Evolutionary conservation across 1,140 invertebrate genomes (phyloP).

Genomic region (Cotesia chilonis): DNA sequence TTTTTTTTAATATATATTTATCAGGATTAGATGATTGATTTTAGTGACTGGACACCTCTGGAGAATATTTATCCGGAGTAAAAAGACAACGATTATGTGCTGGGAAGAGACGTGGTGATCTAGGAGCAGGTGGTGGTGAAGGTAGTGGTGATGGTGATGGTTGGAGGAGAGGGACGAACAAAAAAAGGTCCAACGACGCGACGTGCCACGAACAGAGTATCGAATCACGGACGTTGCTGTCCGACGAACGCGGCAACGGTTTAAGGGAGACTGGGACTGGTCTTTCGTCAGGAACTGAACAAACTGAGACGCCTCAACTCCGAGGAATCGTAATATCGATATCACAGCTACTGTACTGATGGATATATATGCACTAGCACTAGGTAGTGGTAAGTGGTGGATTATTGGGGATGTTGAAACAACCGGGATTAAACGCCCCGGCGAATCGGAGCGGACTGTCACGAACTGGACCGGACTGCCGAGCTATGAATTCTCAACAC

Average conservation of each 20-base stretch:
- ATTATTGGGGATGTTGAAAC: background rate
- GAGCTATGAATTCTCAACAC: background rate
- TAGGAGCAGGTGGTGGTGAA: constrained; percentile 1
- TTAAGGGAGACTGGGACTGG: constrained; percentile 55
- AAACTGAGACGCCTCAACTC: constrained; percentile 6
- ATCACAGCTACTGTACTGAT: constrained; percentile 1
- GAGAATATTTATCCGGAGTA: constrained; percentile 33
- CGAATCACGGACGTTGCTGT: constrained; percentile 34
- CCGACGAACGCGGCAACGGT: constrained; percentile 52
- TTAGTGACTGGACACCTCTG: constrained; percentile 31
- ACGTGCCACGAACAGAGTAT: constrained; percentile 48
- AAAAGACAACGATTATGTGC: constrained; percentile 11
- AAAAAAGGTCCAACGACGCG: constrained; percentile 42
- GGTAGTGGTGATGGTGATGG: background rate
- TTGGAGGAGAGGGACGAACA: constrained; percentile 46
- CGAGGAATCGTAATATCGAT: constrained; percentile 27
- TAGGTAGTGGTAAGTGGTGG: too few species aligned
- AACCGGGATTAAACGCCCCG: constrained; percentile 27
- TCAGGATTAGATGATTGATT: background rate
- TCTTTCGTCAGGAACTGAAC: background rate
- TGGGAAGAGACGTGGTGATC: background rate
- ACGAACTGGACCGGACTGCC: constrained; percentile 15
- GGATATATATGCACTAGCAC: too few species aligned
- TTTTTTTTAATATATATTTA: too few species aligned
- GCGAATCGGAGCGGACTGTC: constrained; percentile 28